Evolutionary conservation across 2,797 vertebrate species (phyloP).

Genomic region (Enteromius unitaeniatus): DNA sequence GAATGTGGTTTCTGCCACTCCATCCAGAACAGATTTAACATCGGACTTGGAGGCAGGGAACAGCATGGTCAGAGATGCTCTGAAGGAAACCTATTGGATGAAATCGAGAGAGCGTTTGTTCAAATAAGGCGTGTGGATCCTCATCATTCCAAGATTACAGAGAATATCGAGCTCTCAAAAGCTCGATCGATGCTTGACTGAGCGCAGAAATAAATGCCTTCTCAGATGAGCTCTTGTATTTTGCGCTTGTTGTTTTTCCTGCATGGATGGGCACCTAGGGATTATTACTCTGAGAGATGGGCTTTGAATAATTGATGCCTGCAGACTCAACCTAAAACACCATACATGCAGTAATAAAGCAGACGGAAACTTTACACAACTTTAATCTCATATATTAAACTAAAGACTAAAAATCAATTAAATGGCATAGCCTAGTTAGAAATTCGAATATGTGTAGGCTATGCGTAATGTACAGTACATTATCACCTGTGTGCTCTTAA

Average conservation of each 20-base stretch:
- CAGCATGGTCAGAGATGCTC: constrained; percentile 69
- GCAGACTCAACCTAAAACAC: not conserved
- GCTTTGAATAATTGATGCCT: constrained; percentile 40
- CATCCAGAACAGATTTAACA: constrained; percentile 98
- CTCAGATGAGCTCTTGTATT: constrained; percentile 8
- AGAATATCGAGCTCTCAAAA: constrained; percentile 26
- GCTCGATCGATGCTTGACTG: constrained; percentile 1
- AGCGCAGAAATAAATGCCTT: constrained; percentile 21
- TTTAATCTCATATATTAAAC: not conserved
- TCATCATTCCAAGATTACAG: constrained; percentile 29
- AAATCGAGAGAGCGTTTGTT: constrained; percentile 63
- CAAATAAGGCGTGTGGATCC: constrained; percentile 8
- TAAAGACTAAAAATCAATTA: not conserved
- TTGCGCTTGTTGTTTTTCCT: constrained; percentile 25
- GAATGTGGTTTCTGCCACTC: constrained; percentile 97
- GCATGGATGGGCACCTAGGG: constrained; percentile 25
- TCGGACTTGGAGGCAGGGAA: constrained; percentile 77
- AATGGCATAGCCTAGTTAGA: not conserved
- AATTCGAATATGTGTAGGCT: not conserved
- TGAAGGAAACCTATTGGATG: constrained; percentile 71
- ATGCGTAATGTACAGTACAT: not conserved
- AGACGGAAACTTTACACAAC: not conserved
- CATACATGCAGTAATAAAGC: not conserved
- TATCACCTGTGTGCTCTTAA: not conserved
- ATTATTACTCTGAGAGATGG: constrained; percentile 42